A percentile compares a stretch with the other conserved stretches of the same genome.
These are phyloP conservation scores for Helicoverpa armigera DNA, from an alignment of 1,140 invertebrate genomes.

Conservation along the genomic window DNA sequence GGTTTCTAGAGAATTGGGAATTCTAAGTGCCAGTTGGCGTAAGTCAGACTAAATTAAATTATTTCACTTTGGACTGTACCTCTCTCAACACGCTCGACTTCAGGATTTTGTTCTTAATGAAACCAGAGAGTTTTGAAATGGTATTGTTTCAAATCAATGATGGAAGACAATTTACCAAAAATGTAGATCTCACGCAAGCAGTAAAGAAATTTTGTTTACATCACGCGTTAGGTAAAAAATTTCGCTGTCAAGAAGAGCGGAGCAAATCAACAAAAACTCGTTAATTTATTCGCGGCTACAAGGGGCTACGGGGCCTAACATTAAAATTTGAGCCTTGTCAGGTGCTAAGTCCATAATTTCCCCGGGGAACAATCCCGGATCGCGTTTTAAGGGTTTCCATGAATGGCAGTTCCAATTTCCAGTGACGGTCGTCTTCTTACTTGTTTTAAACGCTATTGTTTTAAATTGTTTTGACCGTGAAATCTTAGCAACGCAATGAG, in stretches of 20 bases:
- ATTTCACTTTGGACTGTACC: constrained; percentile 13
- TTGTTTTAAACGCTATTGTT: constrained; percentile 40
- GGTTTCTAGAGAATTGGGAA: not conserved
- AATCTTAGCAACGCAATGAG: constrained; percentile 43
- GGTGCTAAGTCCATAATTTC: constrained; percentile 86
- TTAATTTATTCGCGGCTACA: constrained; percentile 80
- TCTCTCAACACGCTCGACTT: not conserved
- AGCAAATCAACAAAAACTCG: constrained; percentile 63
- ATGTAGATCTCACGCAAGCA: not conserved
- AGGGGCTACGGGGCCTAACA: constrained; percentile 68
- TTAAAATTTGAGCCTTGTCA: constrained; percentile 85
- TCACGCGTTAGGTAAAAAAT: not conserved
- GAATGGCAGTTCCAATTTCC: constrained; percentile 80
- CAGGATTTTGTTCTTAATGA: not conserved
- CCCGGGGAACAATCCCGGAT: constrained; percentile 80
- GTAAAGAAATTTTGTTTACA: not conserved
- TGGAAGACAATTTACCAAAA: not conserved
- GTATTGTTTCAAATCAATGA: too few relatives aligned
- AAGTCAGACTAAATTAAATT: constrained; percentile 19
- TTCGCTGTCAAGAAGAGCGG: constrained; percentile 42
- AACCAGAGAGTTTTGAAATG: not conserved
- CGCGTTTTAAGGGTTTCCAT: constrained; percentile 84
- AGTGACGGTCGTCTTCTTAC: constrained; percentile 57
- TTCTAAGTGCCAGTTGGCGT: not conserved
- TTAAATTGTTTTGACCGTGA: constrained; percentile 51